Conservation (phyloP, 1,140 invertebrate species). For the Lordiphosa collinella region DNA sequence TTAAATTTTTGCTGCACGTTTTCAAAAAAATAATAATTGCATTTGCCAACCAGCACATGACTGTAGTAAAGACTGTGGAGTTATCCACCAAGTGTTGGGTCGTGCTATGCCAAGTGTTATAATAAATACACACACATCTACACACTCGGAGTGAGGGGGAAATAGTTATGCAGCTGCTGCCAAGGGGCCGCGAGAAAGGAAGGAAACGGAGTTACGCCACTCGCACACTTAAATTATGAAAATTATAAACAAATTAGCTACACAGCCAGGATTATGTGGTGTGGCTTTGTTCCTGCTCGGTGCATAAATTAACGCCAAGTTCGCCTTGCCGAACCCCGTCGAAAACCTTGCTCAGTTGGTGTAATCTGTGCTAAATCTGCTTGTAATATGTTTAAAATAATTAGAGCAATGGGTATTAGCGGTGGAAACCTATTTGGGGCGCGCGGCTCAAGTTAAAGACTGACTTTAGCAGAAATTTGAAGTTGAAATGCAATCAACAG, state of each 20-base stretch:
- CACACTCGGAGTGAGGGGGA: conserved; percentile 20
- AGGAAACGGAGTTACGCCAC: conserved; percentile 50
- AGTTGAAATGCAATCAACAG: background rate
- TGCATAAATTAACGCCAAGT: conserved; percentile 67
- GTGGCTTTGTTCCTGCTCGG: conserved; percentile 49
- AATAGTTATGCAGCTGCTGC: conserved; percentile 26
- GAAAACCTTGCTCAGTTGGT: conserved; percentile 19
- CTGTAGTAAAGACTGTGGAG: conserved; percentile 29
- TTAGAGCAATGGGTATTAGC: conserved; percentile 62
- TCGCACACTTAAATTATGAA: conserved; percentile 70
- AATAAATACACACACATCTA: conserved; percentile 13
- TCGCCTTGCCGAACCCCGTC: conserved; percentile 23
- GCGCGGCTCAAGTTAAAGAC: background rate
- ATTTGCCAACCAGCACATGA: conserved; percentile 41
- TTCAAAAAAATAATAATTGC: conserved; percentile 39
- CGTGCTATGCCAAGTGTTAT: conserved; percentile 36
- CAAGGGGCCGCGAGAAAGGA: conserved; percentile 13
- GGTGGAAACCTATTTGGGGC: conserved; percentile 3
- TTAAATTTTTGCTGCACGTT: conserved; percentile 31
- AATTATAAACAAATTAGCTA: conserved; percentile 75
- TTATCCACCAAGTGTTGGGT: conserved; percentile 38
- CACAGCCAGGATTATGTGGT: conserved; percentile 59
- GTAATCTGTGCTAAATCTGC: conserved; percentile 71
- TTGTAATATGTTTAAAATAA: conserved; percentile 77
- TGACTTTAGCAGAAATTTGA: too few species aligned